Base-by-base conservation (phyloP, 2,113 vertebrate genomes). In the Gorilla gorilla region DNA sequence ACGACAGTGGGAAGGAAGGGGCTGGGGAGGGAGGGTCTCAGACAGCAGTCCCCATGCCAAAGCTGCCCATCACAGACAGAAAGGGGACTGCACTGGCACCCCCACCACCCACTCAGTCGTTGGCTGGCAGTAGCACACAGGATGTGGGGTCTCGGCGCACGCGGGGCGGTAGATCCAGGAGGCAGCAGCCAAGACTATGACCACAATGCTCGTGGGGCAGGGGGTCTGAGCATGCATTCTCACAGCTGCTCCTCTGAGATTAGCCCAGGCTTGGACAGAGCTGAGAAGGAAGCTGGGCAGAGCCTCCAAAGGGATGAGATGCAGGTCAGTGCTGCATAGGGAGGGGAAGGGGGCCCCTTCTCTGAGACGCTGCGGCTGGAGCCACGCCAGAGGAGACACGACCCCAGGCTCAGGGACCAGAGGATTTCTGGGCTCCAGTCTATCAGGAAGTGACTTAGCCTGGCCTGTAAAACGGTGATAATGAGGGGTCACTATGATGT, bases 191-290 rank as follows among this genome's bases (percentile, higher is more conserved):
- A 16, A 5, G 23, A 55, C 38, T 8, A 30, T 2, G 6, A 38
- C 8, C 25, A 0, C 1, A 0, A 20, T 2, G 2, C 27, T 48
- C 18, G 7, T 8, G 9, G 8, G 13, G 38, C 20, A 27, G 59
- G 18, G 43, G 50, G 13, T 79, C 87, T 59, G 35, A 90, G 84
- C 27, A 27, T 2, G 1, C 0, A 2, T 84, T 30, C 48, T 59
- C 43, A 5, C 11, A 35, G 45, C 32, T 1, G 4, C 38, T 12
- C 27, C 0, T 50, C 75, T 50, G 81, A 30, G 10, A 32, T 79
- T 27, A 90, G 68, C 32, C 32, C 22, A 2, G 55, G 25, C 17
- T 32, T 27, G 7, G 9, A 38, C 40, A 82, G 50, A n/a, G 17
- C 30, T 61, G 3, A 52, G 8, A 79, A 40, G 61, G 32, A 16